Conservation (phyloP, 2,797 vertebrate genomes). For the Coendou prehensilis region DNA sequence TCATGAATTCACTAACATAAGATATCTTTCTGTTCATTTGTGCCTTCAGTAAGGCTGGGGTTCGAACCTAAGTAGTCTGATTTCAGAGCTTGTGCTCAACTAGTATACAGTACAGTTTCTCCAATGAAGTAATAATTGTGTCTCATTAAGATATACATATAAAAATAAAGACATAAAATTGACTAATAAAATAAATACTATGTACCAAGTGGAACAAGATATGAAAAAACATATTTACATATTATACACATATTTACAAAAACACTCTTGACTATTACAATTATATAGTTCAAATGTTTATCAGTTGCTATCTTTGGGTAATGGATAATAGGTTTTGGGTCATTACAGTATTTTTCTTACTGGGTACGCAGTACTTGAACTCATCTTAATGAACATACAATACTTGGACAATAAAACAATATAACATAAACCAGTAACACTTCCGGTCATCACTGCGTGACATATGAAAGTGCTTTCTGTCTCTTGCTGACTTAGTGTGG, state of each 20-base stretch:
- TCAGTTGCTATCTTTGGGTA: background rate
- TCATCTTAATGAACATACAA: background rate
- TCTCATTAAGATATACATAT: background rate
- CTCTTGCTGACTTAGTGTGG: background rate
- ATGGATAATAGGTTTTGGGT: background rate
- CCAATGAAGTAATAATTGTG: background rate
- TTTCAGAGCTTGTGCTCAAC: background rate
- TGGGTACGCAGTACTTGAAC: background rate
- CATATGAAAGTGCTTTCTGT: background rate
- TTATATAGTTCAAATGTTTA: background rate
- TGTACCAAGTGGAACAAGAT: background rate
- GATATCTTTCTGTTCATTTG: background rate
- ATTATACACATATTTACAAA: background rate
- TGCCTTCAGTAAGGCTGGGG: background rate
- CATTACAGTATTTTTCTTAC: background rate
- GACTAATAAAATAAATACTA: background rate
- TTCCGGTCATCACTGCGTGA: background rate
- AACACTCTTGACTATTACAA: background rate
- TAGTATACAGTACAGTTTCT: background rate
- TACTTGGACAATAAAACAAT: background rate
- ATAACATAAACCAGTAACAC: background rate
- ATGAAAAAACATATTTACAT: background rate
- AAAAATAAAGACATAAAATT: conserved; percentile 13
- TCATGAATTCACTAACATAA: background rate
- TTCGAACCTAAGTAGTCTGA: background rate